A percentile compares a stretch with the other conserved stretches of the same genome.
Conservation (phyloP, 1,140 invertebrate species). For the Megalopta genalis region DNA sequence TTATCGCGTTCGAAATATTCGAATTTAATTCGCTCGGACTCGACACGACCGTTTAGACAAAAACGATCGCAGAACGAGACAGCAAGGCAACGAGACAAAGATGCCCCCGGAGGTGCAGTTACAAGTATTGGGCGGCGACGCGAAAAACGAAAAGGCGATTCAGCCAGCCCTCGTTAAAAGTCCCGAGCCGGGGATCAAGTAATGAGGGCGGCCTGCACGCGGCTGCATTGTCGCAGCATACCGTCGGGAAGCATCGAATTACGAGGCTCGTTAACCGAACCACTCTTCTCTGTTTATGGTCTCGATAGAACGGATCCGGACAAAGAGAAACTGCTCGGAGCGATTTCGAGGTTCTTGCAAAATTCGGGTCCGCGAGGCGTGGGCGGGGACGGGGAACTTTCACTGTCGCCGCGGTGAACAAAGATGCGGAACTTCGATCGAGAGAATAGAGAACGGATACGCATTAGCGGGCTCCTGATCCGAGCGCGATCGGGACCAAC, state of each 20-base stretch:
- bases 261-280: conserved; percentile 4
- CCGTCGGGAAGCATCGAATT: conserved; percentile 3
- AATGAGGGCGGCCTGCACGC: background rate
- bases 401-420: conserved; percentile 8
- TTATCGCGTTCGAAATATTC: too few species aligned
- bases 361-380: conserved; percentile 22
- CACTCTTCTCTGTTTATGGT: background rate
- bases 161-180: background rate
- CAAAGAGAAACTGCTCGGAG: conserved; percentile 9
- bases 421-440: background rate
- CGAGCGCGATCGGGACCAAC: too few species aligned
- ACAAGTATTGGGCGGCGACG: too few species aligned
- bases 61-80: too few species aligned
- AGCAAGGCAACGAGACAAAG: too few species aligned
- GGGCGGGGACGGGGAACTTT: conserved; percentile 15
- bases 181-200: background rate
- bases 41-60: too few species aligned
- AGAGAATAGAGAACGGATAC: background rate
- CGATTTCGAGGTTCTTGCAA: conserved; percentile 27
- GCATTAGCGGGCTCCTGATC: background rate
- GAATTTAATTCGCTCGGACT: too few species aligned
- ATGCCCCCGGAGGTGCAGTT: too few species aligned
- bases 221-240: background rate
- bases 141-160: background rate
- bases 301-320: background rate